These are phyloP conservation scores for Hippocampus barbouri DNA, from an alignment of 2,113 vertebrate species.

Conservation along the genomic window DNA sequence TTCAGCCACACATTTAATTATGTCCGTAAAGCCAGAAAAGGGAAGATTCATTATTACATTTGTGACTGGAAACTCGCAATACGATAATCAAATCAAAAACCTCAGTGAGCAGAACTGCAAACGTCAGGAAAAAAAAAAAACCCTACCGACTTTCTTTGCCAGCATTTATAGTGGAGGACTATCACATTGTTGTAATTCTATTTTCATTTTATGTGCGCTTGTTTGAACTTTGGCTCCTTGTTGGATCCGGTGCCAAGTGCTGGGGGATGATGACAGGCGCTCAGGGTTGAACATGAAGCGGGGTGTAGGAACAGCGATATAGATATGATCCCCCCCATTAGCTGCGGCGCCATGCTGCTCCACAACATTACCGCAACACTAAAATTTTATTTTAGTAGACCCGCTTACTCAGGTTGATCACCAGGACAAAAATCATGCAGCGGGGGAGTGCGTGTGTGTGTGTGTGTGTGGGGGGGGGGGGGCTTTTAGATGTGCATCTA, in stretches of 20 bases:
- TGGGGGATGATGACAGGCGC: conserved; percentile 43
- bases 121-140: background rate
- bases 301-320: conserved; percentile 38
- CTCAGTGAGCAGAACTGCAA: background rate
- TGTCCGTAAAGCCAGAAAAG: background rate
- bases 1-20: conserved; percentile 10
- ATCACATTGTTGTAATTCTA: conserved; percentile 56
- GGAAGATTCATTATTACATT: conserved; percentile 13
- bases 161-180: conserved; percentile 34
- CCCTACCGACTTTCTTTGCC: conserved; percentile 23
- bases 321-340: conserved; percentile 60
- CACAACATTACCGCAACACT: conserved; percentile 67
- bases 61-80: background rate
- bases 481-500: conserved; percentile 15
- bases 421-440: conserved; percentile 9
- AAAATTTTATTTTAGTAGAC: conserved; percentile 71
- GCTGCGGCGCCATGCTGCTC: conserved; percentile 61
- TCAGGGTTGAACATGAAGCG: conserved; percentile 33
- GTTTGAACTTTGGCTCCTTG: conserved; percentile 48
- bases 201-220: conserved; percentile 50
- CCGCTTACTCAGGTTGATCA: conserved; percentile 64
- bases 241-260: conserved; percentile 25
- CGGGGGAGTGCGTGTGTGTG: too few species aligned
- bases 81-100: background rate
- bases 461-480: too few species aligned